Base-by-base conservation (phyloP, 2,113 vertebrate genomes). In the Loxodonta africana region DNA sequence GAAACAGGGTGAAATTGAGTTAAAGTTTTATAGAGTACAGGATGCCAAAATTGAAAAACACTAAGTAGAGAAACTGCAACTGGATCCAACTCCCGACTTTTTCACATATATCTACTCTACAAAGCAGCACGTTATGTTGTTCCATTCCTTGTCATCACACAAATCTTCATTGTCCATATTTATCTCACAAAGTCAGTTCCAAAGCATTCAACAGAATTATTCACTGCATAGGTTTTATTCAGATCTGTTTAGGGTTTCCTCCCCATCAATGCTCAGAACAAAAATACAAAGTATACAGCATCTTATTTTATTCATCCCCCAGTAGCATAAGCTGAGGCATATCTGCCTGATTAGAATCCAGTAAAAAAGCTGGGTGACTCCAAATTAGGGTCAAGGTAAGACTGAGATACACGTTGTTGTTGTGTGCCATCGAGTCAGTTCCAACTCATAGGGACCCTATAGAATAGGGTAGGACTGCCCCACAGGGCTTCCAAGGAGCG, bases 191-290 rank as follows among this genome's bases (percentile, higher is more conserved):
- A 82, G 11, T 65, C 69, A 63, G 65, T 76, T 57, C 33, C 41
- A 51, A 82, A 84, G 37, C 23, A 30, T 77, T 77, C 74, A 60
- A 12, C 10, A 44, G 26, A 26, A 37, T 86, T 51, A 60, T 71
- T 85, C 25, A 44, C 63, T 82, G 48, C 76, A 60, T 67, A 9
- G 8, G 14, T 77, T 93, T 78, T 95, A 93, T 63, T 95, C 44
- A 60, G 41, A 69, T 82, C 3, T 0, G 28, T 60, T n/a, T 46
- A 85, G 37, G 26, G 3, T 93, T 65, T 90, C 57, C 41, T 84
- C 37, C 10, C 62, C 18, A 17, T 28, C 5, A 25, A 17, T 37
- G 12, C 23, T 51, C 69, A 57, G 26, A 81, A 81, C 8, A 78
- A 85, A 93, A 62, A n/a, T 7, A 53, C 71, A 74, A 33, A n/a